Percentiles rank a stretch among this genome's conserved stretches.
These are phyloP conservation scores for Plagodis dolabraria DNA, from an alignment of 2,888 invertebrate genomes.

Conservation along the genomic window DNA sequence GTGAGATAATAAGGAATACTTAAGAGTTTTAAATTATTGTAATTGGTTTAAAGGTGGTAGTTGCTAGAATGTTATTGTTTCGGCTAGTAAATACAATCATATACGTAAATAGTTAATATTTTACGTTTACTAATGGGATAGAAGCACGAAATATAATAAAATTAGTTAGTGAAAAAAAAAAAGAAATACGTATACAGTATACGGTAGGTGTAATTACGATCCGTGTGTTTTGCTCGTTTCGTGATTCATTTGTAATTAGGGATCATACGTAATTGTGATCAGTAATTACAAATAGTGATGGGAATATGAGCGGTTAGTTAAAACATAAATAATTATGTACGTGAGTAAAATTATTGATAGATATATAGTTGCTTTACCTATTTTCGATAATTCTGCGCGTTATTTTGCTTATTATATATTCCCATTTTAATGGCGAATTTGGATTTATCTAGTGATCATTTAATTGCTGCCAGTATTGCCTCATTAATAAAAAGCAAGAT, in stretches of 20 bases:
- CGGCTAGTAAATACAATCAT: conserved; percentile 73
- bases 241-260: conserved; percentile 34
- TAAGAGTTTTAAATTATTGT: conserved; percentile 83
- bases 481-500: background rate
- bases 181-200: conserved; percentile 81
- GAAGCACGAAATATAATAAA: conserved; percentile 61
- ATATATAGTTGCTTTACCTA: conserved; percentile 75
- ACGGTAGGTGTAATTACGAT: conserved; percentile 77
- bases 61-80: conserved; percentile 76
- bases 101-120: conserved; percentile 74
- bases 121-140: conserved; percentile 61
- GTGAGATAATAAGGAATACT: conserved; percentile 82
- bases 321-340: conserved; percentile 29
- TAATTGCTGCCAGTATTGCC: conserved; percentile 21
- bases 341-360: conserved; percentile 43
- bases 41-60: conserved; percentile 80
- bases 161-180: conserved; percentile 72
- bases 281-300: conserved; percentile 26
- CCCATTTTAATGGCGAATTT: conserved; percentile 7
- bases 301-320: conserved; percentile 23
- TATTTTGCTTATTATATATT: conserved; percentile 29
- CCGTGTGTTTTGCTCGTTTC: conserved; percentile 53
- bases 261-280: conserved; percentile 8
- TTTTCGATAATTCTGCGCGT: conserved; percentile 55
- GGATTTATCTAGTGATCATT: background rate